Percentiles rank a stretch among this genome's conserved stretches.
Conservation (phyloP, 2,797 vertebrate species). For the Premnoplex brunnescens region DNA sequence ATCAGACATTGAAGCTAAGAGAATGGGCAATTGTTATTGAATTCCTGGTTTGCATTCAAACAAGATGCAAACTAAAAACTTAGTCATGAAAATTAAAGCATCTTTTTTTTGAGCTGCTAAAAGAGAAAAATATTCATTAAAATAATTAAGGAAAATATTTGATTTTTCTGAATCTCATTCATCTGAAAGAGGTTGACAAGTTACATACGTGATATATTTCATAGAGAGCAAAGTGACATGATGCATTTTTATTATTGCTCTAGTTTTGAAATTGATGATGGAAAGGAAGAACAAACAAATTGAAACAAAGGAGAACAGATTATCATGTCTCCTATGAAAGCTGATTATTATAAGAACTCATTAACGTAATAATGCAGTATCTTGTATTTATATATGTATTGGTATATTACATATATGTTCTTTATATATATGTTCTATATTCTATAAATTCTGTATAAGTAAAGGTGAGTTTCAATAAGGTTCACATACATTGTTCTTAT, state of each 20-base stretch:
- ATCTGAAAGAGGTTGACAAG: not conserved
- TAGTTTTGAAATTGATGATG: not conserved
- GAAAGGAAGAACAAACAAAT: not conserved
- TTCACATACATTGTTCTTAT: not conserved
- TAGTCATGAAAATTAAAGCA: not conserved
- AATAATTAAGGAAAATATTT: not conserved
- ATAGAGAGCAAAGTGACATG: not conserved
- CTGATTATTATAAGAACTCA: not conserved
- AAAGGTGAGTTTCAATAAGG: not conserved
- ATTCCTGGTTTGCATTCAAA: not conserved
- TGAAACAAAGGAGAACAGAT: not conserved
- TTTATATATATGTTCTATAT: no score
- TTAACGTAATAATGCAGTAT: not conserved
- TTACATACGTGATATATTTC: not conserved
- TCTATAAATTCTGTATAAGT: not conserved
- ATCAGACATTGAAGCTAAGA: not conserved
- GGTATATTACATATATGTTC: not conserved
- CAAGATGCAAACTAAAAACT: not conserved
- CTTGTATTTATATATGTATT: not conserved
- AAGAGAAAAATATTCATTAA: not conserved
- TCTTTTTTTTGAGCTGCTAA: not conserved
- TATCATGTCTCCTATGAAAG: not conserved
- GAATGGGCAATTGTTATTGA: not conserved
- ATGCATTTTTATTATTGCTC: rapidly evolving
- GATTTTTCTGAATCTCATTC: not conserved